Base-by-base conservation (phyloP, 2,888 invertebrate species). In the Erpobdella octoculata region DNA sequence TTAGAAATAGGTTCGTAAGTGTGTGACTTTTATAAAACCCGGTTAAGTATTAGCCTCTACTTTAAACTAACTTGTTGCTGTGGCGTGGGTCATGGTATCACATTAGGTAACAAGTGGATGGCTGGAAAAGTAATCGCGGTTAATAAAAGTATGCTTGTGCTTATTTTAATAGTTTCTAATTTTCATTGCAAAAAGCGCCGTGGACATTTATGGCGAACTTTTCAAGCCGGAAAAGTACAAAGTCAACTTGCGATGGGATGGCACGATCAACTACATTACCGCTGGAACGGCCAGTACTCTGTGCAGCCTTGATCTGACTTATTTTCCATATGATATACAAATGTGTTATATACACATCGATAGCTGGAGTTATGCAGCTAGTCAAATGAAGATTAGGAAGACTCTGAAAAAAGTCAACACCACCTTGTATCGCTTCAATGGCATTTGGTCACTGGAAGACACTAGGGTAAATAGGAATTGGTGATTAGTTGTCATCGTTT, bases 281-380 rank as follows among this genome's bases (percentile, higher is more conserved):
- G 66, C 66, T 2, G 66, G 66, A n/a, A 66, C 25, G n/a, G n/a
- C 37, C 36, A 66, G 38, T 36, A 66, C 38, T 21, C n/a, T 38
- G 38, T 66, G 66, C 35, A 38, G 36, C 41, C 66, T 66, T 35
- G 66, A 66, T 36, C 35, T 66, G 66, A 66, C 66, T 21, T 66
- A 38, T 21, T 66, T 66, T 38, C 66, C 66, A 9, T 66, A 37
- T 21, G 66, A 66, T 38, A 2, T 35, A 15, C 66, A 66, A 66
- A n/a, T 38, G 12, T 66, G 66, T 38, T 35, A 2, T 38, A 66
- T 66, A 66, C 66, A 66, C 36, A 36, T 66, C 25, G 66, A 66
- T 5, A 66, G 66, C 28, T 66, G 66, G 66, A 62, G 31, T 33
- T 62, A 62, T n/a, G 3, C 62, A 9, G 31, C n/a, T 35, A 31